phyloP scores from a whole-genome alignment of 2,888 invertebrate genomes.

The Habroteleia sp. region DNA sequence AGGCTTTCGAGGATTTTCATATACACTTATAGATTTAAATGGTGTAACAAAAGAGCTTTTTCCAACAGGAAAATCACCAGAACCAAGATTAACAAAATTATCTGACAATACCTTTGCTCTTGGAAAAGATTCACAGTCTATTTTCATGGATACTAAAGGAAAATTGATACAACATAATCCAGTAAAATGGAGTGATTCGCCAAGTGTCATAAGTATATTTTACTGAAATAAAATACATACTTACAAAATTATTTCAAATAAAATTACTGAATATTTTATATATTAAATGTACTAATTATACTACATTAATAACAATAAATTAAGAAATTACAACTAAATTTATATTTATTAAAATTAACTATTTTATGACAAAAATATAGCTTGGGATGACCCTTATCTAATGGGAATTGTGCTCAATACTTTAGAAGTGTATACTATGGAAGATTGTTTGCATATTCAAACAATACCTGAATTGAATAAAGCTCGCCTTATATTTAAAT shows the following conservation, averaged over 20 bases:
- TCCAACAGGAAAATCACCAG: conserved; percentile 90
- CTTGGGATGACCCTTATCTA: conserved; percentile 96
- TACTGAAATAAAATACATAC: too few relatives aligned
- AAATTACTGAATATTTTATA: too few relatives aligned
- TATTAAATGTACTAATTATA: too few relatives aligned
- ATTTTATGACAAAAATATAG: too few relatives aligned
- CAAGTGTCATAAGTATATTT: conserved; percentile 85
- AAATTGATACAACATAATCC: conserved; percentile 87
- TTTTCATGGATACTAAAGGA: conserved; percentile 90
- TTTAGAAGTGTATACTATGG: conserved; percentile 92
- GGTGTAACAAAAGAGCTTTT: conserved; percentile 90
- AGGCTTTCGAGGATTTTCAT: conserved; percentile 78
- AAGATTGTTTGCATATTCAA: conserved; percentile 91
- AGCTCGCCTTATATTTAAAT: conserved; percentile 88
- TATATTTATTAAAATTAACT: too few relatives aligned
- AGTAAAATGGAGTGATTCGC: conserved; percentile 90
- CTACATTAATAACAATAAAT: too few relatives aligned
- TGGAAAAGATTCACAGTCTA: conserved; percentile 92
- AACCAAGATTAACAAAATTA: conserved; percentile 91
- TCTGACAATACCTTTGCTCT: conserved; percentile 90
- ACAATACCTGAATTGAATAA: conserved; percentile 88
- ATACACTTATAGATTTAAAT: conserved; percentile 77
- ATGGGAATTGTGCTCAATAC: conserved; percentile 91
- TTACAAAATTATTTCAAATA: too few relatives aligned
- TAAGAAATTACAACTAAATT: too few relatives aligned